Base-by-base conservation (phyloP, 2,797 vertebrate species). In the Sebastes alutus region DNA sequence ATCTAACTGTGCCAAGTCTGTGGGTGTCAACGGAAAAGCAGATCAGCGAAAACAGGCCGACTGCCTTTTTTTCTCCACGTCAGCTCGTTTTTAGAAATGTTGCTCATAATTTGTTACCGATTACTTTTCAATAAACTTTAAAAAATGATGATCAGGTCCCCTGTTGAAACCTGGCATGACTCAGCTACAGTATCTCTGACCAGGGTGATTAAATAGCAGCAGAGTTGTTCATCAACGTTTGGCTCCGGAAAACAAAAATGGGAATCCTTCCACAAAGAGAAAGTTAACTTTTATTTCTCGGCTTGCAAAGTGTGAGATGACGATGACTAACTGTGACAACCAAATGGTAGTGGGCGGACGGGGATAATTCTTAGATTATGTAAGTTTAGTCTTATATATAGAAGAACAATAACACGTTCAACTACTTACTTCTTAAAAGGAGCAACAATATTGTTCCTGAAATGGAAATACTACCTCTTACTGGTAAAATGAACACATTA, bases 1-100 rank as follows among this genome's bases (percentile, higher is more conserved):
- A 92, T 97, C 97, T 90, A 98, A 93, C 92, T 98, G 97, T 85
- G 97, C 97, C 87, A 98, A 92, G 95, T 98, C 98, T 97, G 95
- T 81, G 88, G 76, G 72, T 65, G 92, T 93, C 70, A 59, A 30
- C 78, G 56, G 76, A 85, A 81, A 63, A 90, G 81, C 68, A 62
- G 62, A 81, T 81, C 79, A 89, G 81, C 22, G 72, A 72, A 85
- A 83, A 87, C 63, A 82, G 59, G 14, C 59, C 5, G 65, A 52
- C 27, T 66, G 84, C 25, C 61, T 67, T 78, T 72, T 73, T 65
- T 35, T 10, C 22, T 14, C 11, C 29, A 22, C 4, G 42, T 70
- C 61, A 22, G 62, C 72, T 66, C 3, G 5, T 27, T 32, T 35
- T 71, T 54, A 54, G 35, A 69, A 18, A 59, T 30, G 42, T 56